Evolutionary conservation across 2,797 vertebrate genomes (phyloP).

Genomic region (Leptodactylus fallax): DNA sequence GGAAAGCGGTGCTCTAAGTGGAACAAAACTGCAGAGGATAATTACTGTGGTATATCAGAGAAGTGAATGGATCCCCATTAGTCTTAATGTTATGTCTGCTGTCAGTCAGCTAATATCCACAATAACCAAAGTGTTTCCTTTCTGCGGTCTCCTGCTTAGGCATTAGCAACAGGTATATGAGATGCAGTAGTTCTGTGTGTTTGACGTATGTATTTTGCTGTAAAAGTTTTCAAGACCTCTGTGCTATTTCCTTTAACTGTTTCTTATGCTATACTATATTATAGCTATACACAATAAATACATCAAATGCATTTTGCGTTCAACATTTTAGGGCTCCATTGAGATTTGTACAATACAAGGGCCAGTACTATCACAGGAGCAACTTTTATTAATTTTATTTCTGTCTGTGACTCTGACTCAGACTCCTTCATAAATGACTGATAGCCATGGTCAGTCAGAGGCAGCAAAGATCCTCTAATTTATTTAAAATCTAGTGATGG

Average conservation of each 20-base stretch:
- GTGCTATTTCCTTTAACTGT: constrained; percentile 36
- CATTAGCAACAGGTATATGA: constrained; percentile 55
- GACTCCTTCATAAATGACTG: no score
- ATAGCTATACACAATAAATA: not conserved
- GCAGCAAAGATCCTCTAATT: no score
- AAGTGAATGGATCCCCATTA: constrained; percentile 59
- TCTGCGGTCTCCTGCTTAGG: constrained; percentile 52
- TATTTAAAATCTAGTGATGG: no score
- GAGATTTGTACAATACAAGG: not conserved
- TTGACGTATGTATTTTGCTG: constrained; percentile 40
- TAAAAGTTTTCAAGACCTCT: constrained; percentile 34
- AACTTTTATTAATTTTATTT: no score
- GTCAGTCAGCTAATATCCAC: constrained; percentile 59
- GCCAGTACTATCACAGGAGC: no score
- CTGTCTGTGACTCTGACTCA: no score
- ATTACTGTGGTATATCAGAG: constrained; percentile 55
- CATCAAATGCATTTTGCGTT: not conserved
- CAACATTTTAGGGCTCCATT: not conserved
- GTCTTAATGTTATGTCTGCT: constrained; percentile 62
- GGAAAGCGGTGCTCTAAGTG: constrained; percentile 52
- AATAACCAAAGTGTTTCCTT: constrained; percentile 58
- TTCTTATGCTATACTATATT: not conserved
- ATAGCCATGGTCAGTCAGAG: no score
- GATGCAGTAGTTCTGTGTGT: constrained; percentile 38
- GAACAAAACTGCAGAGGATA: constrained; percentile 58